Evolutionary conservation across 35 echinoderm and acorn worm species (phyloP), one percentile per base, ranked within the genome.

Genomic region (Ptychodera flava): DNA sequence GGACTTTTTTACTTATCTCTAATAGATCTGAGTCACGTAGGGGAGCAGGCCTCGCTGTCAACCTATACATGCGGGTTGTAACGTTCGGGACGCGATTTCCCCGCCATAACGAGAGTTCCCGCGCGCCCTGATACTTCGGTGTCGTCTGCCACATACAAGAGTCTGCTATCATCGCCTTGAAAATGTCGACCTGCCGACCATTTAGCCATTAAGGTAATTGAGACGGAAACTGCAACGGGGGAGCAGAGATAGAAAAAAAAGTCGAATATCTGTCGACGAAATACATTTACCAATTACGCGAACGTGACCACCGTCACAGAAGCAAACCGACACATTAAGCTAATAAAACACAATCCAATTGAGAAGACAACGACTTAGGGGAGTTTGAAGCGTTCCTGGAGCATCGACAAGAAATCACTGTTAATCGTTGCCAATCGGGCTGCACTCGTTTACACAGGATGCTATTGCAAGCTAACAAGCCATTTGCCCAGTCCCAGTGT

Each of bases 201-300:
- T 64, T 64, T 64, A 64, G 45, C 45, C 45, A 64, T 64, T 64
- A 64, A 64, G 45, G 45, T 64, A 64, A 64, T 64, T 64, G 45
- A 64, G 45, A 64, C 6, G 45, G 45, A 64, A 64, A 64, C 45
- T 12, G 22, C 45, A 22, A 22, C 45, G 22, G 45, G 45, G 45
- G 22, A 22, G 45, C 6, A 64, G 45, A n/a, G n/a, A 22, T 12
- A 22, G 22, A 22, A 6, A 6, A 12, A 22, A 64, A 64, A 64
- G 45, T 64, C 45, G 45, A 64, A 64, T 64, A 12, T 64, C 45
- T 64, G 45, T 64, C 22, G 45, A 64, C 45, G 45, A 22, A 64
- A 64, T 64, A 64, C 45, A 64, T 64, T 64, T 64, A 64, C 45
- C 45, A 64, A 64, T 64, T 64, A 64, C 45, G 45, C 45, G 45